phyloP scores from a whole-genome alignment of 2,113 vertebrate species.

The Conger conger region DNA sequence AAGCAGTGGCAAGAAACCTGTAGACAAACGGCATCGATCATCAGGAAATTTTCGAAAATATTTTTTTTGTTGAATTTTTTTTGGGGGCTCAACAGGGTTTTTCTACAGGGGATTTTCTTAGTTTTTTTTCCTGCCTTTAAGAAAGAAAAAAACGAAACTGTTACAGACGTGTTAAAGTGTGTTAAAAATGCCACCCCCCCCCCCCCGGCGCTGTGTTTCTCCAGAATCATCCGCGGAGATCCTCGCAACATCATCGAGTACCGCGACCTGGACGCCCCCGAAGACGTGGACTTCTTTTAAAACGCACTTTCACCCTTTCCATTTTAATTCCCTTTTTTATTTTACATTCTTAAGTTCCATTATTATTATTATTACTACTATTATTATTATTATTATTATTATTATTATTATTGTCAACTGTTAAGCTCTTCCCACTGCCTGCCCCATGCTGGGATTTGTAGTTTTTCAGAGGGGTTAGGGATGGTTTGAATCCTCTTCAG shows the following conservation, averaged over 20 bases:
- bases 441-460: background rate
- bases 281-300: slow-evolving; percentile 91
- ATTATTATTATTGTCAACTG: slow-evolving; percentile 1
- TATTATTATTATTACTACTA: slow-evolving; percentile 20
- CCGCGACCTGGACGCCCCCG: slow-evolving; percentile 86
- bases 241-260: slow-evolving; percentile 89
- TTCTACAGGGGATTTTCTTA: too few species aligned
- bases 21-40: too few species aligned
- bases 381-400: slow-evolving; percentile 18
- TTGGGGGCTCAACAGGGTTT: too few species aligned
- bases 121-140: too few species aligned
- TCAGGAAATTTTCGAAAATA: too few species aligned
- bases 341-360: slow-evolving; percentile 10
- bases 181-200: background rate
- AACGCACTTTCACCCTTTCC: slow-evolving; percentile 21
- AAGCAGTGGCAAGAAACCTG: too few species aligned
- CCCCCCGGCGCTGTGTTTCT: background rate
- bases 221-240: slow-evolving; percentile 87
- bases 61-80: too few species aligned
- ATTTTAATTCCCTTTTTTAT: slow-evolving; percentile 35
- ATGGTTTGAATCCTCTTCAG: background rate
- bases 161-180: background rate
- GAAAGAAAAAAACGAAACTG: too few species aligned
- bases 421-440: background rate
- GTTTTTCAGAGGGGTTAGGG: background rate